These are phyloP conservation scores for Chaetops frenatus DNA, from an alignment of 2,113 vertebrate genomes.

Conservation along the genomic window DNA sequence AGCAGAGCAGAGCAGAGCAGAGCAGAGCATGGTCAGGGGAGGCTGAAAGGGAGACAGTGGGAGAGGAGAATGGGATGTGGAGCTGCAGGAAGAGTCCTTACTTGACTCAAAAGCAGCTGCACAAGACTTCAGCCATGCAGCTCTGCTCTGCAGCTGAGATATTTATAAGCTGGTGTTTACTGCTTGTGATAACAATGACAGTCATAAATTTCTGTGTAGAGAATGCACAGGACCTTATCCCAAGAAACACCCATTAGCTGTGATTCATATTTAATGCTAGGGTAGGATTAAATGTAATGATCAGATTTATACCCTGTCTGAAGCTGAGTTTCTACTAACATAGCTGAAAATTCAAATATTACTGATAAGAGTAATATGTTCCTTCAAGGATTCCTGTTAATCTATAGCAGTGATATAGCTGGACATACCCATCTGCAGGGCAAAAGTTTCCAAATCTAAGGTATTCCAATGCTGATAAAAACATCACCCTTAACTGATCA, in stretches of 20 bases:
- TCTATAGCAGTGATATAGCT: not conserved
- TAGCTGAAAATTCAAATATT: not conserved
- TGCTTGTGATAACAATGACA: not conserved
- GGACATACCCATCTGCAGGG: not conserved
- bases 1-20: not conserved
- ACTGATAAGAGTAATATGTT: not conserved
- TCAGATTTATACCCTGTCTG: not conserved
- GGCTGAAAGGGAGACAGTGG: not conserved
- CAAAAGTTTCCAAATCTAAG: not conserved
- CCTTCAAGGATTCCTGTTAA: not conserved
- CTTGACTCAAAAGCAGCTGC: not conserved
- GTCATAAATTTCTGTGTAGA: not conserved
- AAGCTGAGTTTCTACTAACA: not conserved
- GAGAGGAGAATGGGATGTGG: not conserved
- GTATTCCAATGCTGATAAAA: not conserved
- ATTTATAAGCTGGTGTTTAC: not conserved
- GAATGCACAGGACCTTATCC: not conserved
- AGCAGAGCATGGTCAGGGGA: accelerated
- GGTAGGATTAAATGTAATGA: not conserved
- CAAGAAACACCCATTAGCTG: not conserved
- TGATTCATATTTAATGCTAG: not conserved
- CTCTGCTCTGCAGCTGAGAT: not conserved
- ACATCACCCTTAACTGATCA: not conserved
- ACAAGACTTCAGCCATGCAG: not conserved
- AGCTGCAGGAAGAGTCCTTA: not conserved